Conservation (phyloP, 2,797 vertebrate genomes). For the Myotis findleyi region DNA sequence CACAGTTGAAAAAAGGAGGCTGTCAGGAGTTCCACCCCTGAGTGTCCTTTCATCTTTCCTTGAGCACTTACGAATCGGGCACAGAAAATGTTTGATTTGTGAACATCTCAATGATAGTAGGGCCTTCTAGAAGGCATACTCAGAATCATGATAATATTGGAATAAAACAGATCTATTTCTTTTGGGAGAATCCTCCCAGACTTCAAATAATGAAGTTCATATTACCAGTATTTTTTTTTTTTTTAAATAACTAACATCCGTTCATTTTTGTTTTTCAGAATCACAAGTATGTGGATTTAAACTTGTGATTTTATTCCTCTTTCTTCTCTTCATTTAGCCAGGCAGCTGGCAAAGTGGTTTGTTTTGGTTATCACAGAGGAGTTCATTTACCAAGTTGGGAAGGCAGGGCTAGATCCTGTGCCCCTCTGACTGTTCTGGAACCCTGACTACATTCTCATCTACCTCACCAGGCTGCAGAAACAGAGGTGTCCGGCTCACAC, state of each 20-base stretch:
- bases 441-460: not conserved
- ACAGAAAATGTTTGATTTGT: conserved; percentile 31
- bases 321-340: not conserved
- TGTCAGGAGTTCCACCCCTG: not conserved
- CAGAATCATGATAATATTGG: conserved; percentile 19
- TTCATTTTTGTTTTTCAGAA: conserved; percentile 61
- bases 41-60: conserved; percentile 27
- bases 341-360: not conserved
- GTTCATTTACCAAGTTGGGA: not conserved
- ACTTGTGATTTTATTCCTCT: conserved; percentile 19
- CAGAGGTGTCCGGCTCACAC: not conserved
- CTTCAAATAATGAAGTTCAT: conserved; percentile 30
- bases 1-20: not conserved
- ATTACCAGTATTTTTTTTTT: not conserved
- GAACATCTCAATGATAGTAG: not conserved
- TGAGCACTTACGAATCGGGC: not conserved
- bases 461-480: not conserved
- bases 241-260: not conserved
- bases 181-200: conserved; percentile 1
- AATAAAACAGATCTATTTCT: not conserved
- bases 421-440: not conserved
- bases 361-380: not conserved
- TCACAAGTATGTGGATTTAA: conserved; percentile 7
- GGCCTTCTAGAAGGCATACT: not conserved
- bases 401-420: not conserved